Evolutionary conservation across 2,113 vertebrate genomes (phyloP), one percentile per base, ranked within the genome.

Genomic region (Montifringilla adamsi): DNA sequence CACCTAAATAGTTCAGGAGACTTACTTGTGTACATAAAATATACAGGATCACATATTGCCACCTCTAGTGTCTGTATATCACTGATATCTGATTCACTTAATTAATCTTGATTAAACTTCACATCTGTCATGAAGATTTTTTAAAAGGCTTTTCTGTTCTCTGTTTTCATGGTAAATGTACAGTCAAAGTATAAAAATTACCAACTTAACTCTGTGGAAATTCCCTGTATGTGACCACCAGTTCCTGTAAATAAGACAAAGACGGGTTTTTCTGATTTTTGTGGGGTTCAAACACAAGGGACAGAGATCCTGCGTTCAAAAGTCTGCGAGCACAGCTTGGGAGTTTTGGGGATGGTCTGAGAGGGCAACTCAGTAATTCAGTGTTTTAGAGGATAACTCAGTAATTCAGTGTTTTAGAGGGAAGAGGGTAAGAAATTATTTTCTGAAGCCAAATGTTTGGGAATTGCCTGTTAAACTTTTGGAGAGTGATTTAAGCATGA

Each of bases 201-300:
- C 6, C 0, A 80, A 28, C 24, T 64, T 37, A 53, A 39, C 56
- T 83, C 17, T 11, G 49, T 95, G 97, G 96, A 97, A 97, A 94
- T 92, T 93, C 95, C 96, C 95, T 43, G 1, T 74, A 19, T 70
- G 49, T 88, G 76, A 76, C 56, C 66, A 20, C 3, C 60, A 30
- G 78, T 98, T 97, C 90, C 93, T 96, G 92, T 97, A 96, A 92
- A 90, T 83, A 73, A 93, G 73, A 43, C 30, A 26, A 8, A 20
- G 5, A 76, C 69, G 86, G 37, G 64, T 87, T 90, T 84, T 87
- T 74, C 41, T 79, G 50, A 9, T 35, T 60, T 89, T 77, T 37
- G 13, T 39, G 44, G 75, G n/a, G n/a, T 66, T 91, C 90, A 62
- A 13, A 30, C 22, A 39, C 3, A 6, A 39, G 24, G 0, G 3